These are phyloP conservation scores for Pteruthius melanotis DNA, from an alignment of 2,113 vertebrate genomes.

Conservation along the genomic window DNA sequence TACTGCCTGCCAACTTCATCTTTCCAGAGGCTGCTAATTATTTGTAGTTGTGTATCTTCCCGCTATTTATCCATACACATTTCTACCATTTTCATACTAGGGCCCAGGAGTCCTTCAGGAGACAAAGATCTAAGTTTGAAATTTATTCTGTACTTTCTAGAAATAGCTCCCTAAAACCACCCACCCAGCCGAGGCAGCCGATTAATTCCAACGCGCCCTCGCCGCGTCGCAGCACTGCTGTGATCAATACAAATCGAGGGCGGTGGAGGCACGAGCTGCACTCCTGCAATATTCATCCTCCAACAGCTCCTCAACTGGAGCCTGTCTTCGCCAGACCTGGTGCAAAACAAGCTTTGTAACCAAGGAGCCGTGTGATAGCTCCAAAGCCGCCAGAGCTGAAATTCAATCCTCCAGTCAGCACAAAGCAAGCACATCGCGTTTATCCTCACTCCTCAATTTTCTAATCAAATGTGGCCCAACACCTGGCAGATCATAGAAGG, in stretches of 20 bases:
- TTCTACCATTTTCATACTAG: not conserved
- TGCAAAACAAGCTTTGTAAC: conserved; percentile 18
- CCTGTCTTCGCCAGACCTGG: not conserved
- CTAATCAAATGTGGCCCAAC: not conserved
- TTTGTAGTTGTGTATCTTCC: not conserved
- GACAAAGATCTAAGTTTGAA: not conserved
- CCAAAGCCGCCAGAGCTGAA: not conserved
- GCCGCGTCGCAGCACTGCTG: conserved; percentile 34
- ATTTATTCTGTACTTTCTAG: not conserved
- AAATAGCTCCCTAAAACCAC: not conserved
- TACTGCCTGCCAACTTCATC: not conserved
- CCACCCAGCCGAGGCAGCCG: not conserved
- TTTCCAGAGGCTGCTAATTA: not conserved
- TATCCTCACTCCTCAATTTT: conserved; percentile 2
- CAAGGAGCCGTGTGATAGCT: not conserved
- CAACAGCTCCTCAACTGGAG: conserved; percentile 14
- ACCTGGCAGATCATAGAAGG: not conserved
- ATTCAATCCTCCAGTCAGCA: not conserved
- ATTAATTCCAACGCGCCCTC: conserved; percentile 36
- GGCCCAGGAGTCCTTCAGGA: not conserved
- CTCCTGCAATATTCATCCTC: conserved; percentile 66
- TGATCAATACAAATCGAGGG: conserved; percentile 75
- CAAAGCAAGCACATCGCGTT: not conserved
- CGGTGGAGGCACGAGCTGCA: conserved; percentile 8
- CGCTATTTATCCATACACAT: not conserved